These are phyloP conservation scores for Meloidogyne hapla DNA, from an alignment of 1,140 invertebrate species.

Conservation along the genomic window DNA sequence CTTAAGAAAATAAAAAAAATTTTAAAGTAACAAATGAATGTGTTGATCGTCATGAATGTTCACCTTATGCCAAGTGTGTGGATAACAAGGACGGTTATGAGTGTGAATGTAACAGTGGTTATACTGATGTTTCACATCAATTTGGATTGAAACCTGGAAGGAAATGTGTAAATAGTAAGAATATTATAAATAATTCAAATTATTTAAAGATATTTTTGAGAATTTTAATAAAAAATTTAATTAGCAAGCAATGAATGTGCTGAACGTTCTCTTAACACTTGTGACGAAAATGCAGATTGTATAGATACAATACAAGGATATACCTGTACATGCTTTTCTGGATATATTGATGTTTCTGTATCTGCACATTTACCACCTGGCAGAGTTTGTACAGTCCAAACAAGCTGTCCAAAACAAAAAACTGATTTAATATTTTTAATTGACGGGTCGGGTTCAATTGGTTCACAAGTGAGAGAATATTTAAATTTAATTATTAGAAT, in stretches of 20 bases:
- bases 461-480: conserved; percentile 52
- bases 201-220: background rate
- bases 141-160: conserved; percentile 57
- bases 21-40: conserved; percentile 63
- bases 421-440: conserved; percentile 57
- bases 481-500: background rate
- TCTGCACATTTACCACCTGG: conserved; percentile 61
- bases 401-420: conserved; percentile 25
- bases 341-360: conserved; percentile 63
- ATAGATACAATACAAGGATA: conserved; percentile 64
- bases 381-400: conserved; percentile 54
- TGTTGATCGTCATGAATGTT: conserved; percentile 58
- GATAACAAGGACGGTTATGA: conserved; percentile 63
- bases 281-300: conserved; percentile 65
- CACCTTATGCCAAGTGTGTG: conserved; percentile 63
- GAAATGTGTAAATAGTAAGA: conserved; percentile 58
- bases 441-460: conserved; percentile 63
- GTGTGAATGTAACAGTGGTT: conserved; percentile 65
- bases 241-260: conserved; percentile 63
- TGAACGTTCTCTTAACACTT: conserved; percentile 57
- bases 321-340: conserved; percentile 64
- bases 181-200: background rate
- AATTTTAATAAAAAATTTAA: background rate
- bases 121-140: conserved; percentile 59
- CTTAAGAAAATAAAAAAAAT: background rate